A percentile compares a stretch with the other conserved stretches of the same genome.
phyloP scores from a whole-genome alignment of 1,140 invertebrate species.

The Hestina assimilis region DNA sequence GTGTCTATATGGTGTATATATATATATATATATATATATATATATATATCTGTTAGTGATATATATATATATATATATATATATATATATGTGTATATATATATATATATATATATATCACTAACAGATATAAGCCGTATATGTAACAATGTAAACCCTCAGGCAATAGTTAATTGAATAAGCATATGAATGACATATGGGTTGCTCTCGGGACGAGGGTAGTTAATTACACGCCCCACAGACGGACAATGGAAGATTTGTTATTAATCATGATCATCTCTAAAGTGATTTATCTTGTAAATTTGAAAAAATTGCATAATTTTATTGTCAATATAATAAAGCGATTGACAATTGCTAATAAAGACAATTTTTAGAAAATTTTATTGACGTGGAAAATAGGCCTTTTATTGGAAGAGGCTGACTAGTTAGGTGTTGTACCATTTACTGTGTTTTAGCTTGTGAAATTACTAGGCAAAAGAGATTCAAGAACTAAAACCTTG shows the following conservation, averaged over 20 bases:
- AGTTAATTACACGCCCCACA: slow-evolving; percentile 38
- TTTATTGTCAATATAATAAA: too few species aligned
- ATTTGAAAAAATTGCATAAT: not conserved
- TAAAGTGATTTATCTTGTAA: not conserved
- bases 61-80: too few species aligned
- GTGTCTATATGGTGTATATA: not conserved
- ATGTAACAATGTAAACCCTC: not conserved
- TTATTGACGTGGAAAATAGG: too few species aligned
- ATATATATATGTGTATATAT: too few species aligned
- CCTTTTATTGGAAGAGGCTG: too few species aligned
- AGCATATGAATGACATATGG: slow-evolving; percentile 32
- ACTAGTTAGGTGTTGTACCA: too few species aligned
- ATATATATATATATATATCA: too few species aligned
- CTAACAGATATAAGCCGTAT: not conserved
- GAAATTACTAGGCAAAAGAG: too few species aligned
- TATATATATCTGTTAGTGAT: too few species aligned
- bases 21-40: not conserved
- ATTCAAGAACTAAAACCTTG: too few species aligned
- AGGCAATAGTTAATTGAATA: slow-evolving; percentile 27
- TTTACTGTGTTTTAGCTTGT: too few species aligned
- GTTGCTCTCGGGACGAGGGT: slow-evolving; percentile 19
- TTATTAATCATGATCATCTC: slow-evolving; percentile 22
- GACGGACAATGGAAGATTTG: slow-evolving; percentile 29
- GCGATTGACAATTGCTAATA: not conserved
- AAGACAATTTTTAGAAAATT: too few species aligned